Conservation (phyloP, 2,888 invertebrate species). For the Ptychoptera albimana region DNA sequence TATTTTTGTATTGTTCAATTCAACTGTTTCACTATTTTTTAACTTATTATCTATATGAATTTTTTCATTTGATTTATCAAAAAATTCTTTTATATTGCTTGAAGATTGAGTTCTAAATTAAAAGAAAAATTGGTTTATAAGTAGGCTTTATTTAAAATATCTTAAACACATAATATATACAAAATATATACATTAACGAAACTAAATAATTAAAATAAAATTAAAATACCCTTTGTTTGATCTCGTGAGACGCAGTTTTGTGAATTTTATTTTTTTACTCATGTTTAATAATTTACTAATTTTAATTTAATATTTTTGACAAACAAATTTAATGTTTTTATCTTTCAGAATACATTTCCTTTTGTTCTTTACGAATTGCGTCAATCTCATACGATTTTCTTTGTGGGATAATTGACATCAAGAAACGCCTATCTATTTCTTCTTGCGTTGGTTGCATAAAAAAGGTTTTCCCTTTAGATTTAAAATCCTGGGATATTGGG, state of each 20-base stretch:
- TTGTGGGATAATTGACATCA: constrained; percentile 18
- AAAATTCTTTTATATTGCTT: too few relatives aligned
- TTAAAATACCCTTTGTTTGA: too few relatives aligned
- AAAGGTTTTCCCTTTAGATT: constrained; percentile 14
- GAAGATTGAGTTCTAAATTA: too few relatives aligned
- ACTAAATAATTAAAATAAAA: too few relatives aligned
- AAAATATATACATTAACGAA: too few relatives aligned
- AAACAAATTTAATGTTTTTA: constrained; percentile 9
- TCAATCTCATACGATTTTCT: constrained; percentile 16
- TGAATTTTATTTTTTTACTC: constrained; percentile 22
- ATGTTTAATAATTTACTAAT: constrained; percentile 12
- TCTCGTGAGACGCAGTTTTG: constrained; percentile 19
- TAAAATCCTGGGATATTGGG: constrained; percentile 17
- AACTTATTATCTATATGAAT: too few relatives aligned
- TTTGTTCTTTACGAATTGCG: constrained; percentile 17
- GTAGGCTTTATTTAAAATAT: background rate
- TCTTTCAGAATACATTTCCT: constrained; percentile 15
- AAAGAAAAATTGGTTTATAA: background rate
- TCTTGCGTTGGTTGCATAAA: constrained; percentile 13
- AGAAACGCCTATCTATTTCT: constrained; percentile 17
- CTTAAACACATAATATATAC: too few relatives aligned
- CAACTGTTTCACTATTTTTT: too few relatives aligned
- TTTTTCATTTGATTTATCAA: too few relatives aligned
- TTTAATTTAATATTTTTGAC: constrained; percentile 1
- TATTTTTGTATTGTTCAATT: too few relatives aligned